phyloP scores from a whole-genome alignment of 2,113 vertebrate species.

The Pelusios castaneus region DNA sequence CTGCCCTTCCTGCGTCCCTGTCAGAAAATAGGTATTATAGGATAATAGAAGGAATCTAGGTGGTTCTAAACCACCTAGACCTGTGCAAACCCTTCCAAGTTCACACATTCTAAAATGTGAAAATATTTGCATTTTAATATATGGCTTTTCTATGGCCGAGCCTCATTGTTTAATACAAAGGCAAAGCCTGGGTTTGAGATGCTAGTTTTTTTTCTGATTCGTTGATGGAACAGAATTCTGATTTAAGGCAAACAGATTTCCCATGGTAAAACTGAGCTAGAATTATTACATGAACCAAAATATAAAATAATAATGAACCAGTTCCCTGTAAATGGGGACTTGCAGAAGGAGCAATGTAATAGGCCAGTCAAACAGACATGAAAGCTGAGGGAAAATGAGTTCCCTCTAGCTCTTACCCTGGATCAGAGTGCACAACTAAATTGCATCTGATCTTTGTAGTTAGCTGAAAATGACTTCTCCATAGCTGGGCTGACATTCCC shows the following conservation, averaged over 20 bases:
- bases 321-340: neutral
- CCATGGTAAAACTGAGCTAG: neutral
- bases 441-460: neutral
- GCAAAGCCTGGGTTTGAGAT: neutral
- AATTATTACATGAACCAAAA: neutral
- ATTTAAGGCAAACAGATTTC: neutral
- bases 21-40: neutral
- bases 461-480: neutral
- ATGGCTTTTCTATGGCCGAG: neutral
- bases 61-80: neutral
- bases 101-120: accelerated
- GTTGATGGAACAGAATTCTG: neutral
- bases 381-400: neutral
- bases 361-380: neutral
- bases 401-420: neutral
- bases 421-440: neutral
- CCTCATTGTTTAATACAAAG: neutral
- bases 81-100: neutral
- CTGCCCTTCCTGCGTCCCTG: neutral
- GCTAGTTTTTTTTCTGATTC: neutral
- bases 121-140: neutral
- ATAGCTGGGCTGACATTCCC: neutral
- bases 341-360: accelerated
- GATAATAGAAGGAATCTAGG: neutral
- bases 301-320: neutral